A percentile compares a stretch with the other conserved stretches of the same genome.
These are phyloP conservation scores for Brachylomia viminalis DNA, from an alignment of 2,888 invertebrate species.

Conservation along the genomic window DNA sequence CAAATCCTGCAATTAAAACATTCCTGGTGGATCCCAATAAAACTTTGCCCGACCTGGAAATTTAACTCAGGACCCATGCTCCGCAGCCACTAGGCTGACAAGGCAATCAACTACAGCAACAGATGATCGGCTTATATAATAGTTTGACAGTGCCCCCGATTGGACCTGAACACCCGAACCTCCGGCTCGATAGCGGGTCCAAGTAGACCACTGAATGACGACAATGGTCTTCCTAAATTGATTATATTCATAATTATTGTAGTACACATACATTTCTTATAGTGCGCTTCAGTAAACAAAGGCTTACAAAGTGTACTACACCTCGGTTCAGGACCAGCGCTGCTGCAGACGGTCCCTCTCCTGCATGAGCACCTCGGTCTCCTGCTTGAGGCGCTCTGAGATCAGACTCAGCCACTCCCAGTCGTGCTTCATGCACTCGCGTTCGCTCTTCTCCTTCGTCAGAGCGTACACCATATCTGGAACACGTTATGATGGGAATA, in stretches of 20 bases:
- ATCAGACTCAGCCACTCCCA: conserved; percentile 75
- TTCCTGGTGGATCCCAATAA: background rate
- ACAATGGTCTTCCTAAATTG: background rate
- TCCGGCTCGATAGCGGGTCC: background rate
- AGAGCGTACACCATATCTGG: conserved; percentile 78
- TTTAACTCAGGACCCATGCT: background rate
- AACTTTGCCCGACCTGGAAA: background rate
- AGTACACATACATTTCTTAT: background rate
- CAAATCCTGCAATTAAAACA: background rate
- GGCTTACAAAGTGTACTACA: conserved; percentile 37
- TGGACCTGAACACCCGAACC: background rate
- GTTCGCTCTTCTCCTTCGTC: conserved; percentile 71
- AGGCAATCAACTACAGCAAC: background rate
- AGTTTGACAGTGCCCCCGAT: background rate
- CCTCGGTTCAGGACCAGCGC: conserved; percentile 77
- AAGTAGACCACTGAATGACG: background rate
- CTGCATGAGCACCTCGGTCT: conserved; percentile 76
- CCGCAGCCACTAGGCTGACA: too few species aligned
- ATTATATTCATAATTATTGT: background rate
- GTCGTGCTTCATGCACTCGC: conserved; percentile 69
- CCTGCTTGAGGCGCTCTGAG: conserved; percentile 75
- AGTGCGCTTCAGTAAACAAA: background rate
- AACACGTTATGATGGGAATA: conserved; percentile 36
- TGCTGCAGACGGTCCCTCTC: conserved; percentile 76
- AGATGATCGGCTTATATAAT: too few species aligned